These are phyloP conservation scores for Tylochromis polylepis DNA, from an alignment of 2,113 vertebrate species.

Conservation along the genomic window DNA sequence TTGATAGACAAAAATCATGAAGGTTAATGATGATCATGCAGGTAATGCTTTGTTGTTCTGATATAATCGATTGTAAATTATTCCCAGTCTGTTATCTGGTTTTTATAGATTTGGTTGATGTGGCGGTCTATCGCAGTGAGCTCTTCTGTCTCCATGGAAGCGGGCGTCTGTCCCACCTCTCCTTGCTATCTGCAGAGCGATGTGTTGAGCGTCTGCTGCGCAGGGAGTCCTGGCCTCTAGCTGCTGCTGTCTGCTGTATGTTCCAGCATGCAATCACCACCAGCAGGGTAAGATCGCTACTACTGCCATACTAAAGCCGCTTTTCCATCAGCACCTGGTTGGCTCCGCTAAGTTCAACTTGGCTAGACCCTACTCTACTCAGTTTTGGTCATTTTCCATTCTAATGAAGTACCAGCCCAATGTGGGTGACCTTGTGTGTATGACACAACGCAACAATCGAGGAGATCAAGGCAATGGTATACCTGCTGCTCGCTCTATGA, in stretches of 20 bases:
- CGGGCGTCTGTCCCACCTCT: conserved; percentile 87
- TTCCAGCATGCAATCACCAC: conserved; percentile 82
- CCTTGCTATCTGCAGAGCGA: conserved; percentile 82
- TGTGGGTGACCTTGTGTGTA: neutral
- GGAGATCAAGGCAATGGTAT: neutral
- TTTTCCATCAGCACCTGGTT: neutral
- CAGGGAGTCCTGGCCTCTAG: conserved; percentile 81
- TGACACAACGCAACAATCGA: neutral
- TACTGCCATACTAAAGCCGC: neutral
- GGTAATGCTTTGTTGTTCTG: neutral
- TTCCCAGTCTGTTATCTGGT: neutral
- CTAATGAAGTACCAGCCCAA: neutral
- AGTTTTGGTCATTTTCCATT: neutral
- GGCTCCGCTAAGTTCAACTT: neutral
- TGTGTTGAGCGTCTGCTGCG: conserved; percentile 90
- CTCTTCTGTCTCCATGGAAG: conserved; percentile 87
- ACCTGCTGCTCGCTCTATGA: neutral
- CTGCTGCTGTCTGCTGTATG: conserved; percentile 83
- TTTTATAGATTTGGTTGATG: conserved; percentile 81
- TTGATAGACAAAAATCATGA: neutral
- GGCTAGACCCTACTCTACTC: neutral
- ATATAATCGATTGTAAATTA: neutral
- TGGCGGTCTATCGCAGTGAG: conserved; percentile 84
- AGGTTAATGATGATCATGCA: neutral
- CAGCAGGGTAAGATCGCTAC: conserved; percentile 77